A percentile compares a stretch with the other conserved stretches of the same genome.
Conservation (phyloP, 2,113 vertebrate genomes). For the Halichoerus grypus region DNA sequence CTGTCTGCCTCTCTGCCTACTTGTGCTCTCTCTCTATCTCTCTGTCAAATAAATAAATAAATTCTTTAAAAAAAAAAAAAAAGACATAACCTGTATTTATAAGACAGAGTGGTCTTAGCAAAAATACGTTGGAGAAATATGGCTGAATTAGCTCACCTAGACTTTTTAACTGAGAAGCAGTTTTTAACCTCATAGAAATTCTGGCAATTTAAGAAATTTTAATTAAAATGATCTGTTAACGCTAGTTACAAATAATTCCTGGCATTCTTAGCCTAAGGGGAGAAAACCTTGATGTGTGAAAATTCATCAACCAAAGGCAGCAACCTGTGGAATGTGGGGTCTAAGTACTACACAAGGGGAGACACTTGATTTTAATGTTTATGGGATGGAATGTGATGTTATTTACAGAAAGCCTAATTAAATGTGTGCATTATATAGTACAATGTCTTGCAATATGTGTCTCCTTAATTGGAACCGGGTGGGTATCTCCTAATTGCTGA, state of each 20-base stretch:
- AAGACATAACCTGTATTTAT: not conserved
- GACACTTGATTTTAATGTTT: not conserved
- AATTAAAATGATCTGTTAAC: not conserved
- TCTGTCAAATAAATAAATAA: too few relatives aligned
- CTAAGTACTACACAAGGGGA: not conserved
- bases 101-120: not conserved
- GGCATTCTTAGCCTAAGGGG: not conserved
- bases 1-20: too few relatives aligned
- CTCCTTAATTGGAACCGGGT: not conserved
- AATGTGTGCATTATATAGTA: not conserved
- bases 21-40: too few relatives aligned
- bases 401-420: slow-evolving; percentile 5
- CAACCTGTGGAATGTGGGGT: not conserved
- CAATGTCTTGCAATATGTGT: not conserved
- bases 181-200: slow-evolving; percentile 52
- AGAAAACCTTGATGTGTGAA: slow-evolving; percentile 18
- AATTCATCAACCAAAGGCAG: slow-evolving; percentile 15
- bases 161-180: slow-evolving; percentile 23
- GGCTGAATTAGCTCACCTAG: not conserved
- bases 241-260: not conserved
- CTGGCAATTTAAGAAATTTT: slow-evolving; percentile 42
- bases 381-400: not conserved
- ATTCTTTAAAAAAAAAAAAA: not conserved
- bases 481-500: not conserved
- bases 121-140: slow-evolving; percentile 1